Evolutionary conservation across 2,888 invertebrate genomes (phyloP), one percentile per base, ranked within the genome.

Genomic region (Serrognathus titanus): DNA sequence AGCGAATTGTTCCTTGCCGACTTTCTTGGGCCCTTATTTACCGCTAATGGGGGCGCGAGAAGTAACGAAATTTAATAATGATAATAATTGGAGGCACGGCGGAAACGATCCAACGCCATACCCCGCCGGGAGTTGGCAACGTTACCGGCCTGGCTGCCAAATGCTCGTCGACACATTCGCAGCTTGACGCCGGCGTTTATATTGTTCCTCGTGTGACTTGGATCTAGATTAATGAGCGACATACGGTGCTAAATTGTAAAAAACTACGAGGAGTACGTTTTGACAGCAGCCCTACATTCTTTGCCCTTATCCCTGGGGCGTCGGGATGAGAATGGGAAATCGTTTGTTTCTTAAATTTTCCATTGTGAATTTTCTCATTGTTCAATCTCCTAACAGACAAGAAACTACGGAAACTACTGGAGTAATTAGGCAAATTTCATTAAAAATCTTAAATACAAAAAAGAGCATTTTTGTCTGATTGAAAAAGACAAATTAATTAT

Each of bases 151-250:
- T 62, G 63, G 53, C 57, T 62, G 62, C 65, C 65, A 65, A 65
- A 63, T 63, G 65, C 57, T 57, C 59, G 57, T 53, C 64, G 59
- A 64, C 63, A 59, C 56, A 64, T 55, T 55, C 59, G 36, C 63
- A 48, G 63, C 63, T 58, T 55, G 64, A 59, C 48, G 56, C 57
- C 60, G 39, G 55, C 53, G 57, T 58, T 60, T 62, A 59, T 60
- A 65, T 65, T 65, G 65, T 65, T 61, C 57, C 55, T 53, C 51
- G 61, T 63, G 63, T 56, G 63, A 64, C 57, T 63, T 50, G 60
- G 62, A 65, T 63, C 57, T 57, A 62, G 62, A 64, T 66, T 66
- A 65, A 65, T 64, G 62, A 59, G 46, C 38, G 40, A 51, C 38
- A 36, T 24, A 41, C 43, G 45, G 39, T 39, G 43, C 31, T 43